Percentiles rank a stretch among this genome's conserved stretches.
Evolutionary conservation across 2,797 vertebrate genomes (phyloP).

Genomic region (Rhodeus uyekii): DNA sequence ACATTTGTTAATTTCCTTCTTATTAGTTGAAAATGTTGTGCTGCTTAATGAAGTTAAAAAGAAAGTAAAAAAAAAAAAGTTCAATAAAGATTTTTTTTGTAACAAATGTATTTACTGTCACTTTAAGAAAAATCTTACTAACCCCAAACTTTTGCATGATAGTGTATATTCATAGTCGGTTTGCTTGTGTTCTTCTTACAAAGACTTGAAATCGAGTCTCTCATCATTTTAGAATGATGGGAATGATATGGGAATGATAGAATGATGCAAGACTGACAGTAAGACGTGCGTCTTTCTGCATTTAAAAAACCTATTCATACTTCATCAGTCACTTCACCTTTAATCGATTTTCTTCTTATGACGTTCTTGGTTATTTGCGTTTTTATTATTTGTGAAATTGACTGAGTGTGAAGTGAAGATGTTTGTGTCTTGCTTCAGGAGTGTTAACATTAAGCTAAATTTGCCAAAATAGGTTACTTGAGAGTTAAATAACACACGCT

Average conservation of each 20-base stretch:
- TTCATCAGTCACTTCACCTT: neutral
- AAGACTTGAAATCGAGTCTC: neutral
- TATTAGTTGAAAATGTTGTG: neutral
- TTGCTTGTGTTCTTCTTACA: neutral
- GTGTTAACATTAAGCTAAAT: neutral
- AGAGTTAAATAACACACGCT: slow-evolving; percentile 36
- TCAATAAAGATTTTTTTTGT: neutral
- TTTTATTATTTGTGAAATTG: slow-evolving; percentile 1
- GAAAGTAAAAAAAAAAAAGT: neutral
- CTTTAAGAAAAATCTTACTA: neutral
- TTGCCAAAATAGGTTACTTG: slow-evolving; percentile 4
- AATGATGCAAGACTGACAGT: neutral
- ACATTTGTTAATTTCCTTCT: neutral
- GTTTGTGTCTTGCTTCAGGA: slow-evolving; percentile 10
- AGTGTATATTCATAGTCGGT: neutral
- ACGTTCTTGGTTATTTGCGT: neutral
- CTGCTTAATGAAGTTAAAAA: neutral
- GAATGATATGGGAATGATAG: too few relatives aligned
- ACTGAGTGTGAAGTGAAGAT: neutral
- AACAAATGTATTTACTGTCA: neutral
- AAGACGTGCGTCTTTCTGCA: neutral
- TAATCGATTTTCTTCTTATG: slow-evolving; percentile 12
- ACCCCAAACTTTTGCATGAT: neutral
- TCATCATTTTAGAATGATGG: neutral
- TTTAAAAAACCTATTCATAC: slow-evolving; percentile 25